Evolutionary conservation across 2,888 invertebrate genomes (phyloP), one percentile per base, ranked within the genome.

Genomic region (Hirtodrosophila histrioides): DNA sequence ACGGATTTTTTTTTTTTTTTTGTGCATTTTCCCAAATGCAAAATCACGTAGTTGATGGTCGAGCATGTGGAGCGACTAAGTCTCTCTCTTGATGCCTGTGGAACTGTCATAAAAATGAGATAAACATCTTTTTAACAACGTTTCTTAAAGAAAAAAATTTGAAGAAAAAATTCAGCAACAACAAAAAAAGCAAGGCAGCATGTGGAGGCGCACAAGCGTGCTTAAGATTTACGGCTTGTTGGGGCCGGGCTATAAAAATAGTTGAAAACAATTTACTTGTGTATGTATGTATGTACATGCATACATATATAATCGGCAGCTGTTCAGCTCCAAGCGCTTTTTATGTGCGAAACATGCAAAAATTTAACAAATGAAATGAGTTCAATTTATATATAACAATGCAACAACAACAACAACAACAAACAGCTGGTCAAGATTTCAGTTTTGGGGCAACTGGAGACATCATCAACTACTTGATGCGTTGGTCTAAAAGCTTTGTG

Each of bases 201-300:
- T 33, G 51, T 35, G 63, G 44, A 51, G 63, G 50, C 69, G 67
- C 62, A 61, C 61, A 57, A 61, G 62, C 69, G 67, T 53, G 69
- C 69, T 68, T 23, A 70, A 75, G 78, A 75, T 75, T 75, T 75
- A 78, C 75, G 71, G 53, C 68, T 55, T 46, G 46, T 33, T 54
- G 39, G 58, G 53, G 70, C 36, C 62, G 44, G 46, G 61, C 61
- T 43, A 75, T 78, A 75, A 75, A 78, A 75, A 69, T 75, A 78
- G 79, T 75, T 62, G 23, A 64, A 70, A 78, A 68, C 56, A 72
- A 73, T 76, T 76, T 66, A 45, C 40, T 77, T 46, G 35, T 46
- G 57, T 45, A 40, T 35, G n/a, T 11, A 24, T 24, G 11, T 17
- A n/a, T n/a, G n/a, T n/a, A n/a, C n/a, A n/a, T n/a, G 11, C 29